Base-by-base conservation (phyloP, 2,888 invertebrate genomes). In the Apamea monoglypha region DNA sequence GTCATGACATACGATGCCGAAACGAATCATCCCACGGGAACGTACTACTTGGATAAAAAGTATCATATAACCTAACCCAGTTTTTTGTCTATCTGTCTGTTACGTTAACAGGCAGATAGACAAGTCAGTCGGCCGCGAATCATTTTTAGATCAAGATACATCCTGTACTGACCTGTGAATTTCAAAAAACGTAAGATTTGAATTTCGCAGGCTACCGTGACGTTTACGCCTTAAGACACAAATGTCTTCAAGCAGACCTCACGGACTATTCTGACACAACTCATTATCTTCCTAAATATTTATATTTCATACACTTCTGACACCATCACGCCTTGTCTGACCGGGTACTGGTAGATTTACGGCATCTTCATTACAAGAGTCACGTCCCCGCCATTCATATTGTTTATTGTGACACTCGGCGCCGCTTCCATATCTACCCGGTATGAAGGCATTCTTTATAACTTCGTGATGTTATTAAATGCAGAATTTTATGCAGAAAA, bases 341-440 rank as follows among this genome's bases (percentile, higher is more conserved):
- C 56, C 25, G 72, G 68, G 72, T 67, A 25, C 64, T 66, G 76
- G 75, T 78, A 86, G 84, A 89, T 89, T 89, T 89, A 89, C 82
- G 74, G 74, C 73, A 47, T 74, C 80, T 85, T 88, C 88, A 88
- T 89, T 88, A 81, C 82, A 40, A 61, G 68, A 56, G 76, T 77
- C 88, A 89, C 88, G 89, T 89, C 76, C 73, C 5, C 25, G 76
- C 86, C 74, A 89, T 89, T 83, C 79, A 82, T 86, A 82, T 83
- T 68, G 67, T 82, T 89, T 89, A 88, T 87, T 81, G 82, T 86
- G 84, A 83, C 89, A 83, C 79, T 73, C 76, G 79, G 79, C 85
- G 89, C 64, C 85, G 88, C 83, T 73, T 84, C 86, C 82, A 82
- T 88, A 81, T 72, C 80, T 83, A 50, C 66, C 21, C 56, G 72